Evolutionary conservation across 2,888 invertebrate genomes (phyloP).

Genomic region (Melanostoma scalare): DNA sequence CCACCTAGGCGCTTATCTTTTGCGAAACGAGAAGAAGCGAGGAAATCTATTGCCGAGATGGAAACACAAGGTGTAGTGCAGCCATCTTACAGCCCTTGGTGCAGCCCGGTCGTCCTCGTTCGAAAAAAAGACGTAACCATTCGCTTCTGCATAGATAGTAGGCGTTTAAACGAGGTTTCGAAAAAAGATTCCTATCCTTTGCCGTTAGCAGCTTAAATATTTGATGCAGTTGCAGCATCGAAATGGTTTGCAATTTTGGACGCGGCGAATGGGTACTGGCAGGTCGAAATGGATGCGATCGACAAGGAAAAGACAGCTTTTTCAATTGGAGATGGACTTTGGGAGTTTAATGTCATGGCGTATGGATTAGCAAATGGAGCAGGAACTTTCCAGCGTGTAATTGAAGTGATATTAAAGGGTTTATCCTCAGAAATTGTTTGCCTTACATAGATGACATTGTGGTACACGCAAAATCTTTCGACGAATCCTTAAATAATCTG

Average conservation of each 20-base stretch:
- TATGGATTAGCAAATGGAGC: no score
- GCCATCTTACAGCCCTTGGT: constrained; percentile 24
- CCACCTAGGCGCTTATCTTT: neutral
- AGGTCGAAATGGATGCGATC: no score
- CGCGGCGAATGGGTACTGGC: neutral
- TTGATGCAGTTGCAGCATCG: neutral
- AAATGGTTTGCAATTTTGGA: neutral
- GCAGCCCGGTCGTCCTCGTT: no score
- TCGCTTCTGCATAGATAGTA: constrained; percentile 29
- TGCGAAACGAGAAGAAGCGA: constrained; percentile 20
- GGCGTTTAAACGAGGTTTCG: constrained; percentile 34
- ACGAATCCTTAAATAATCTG: neutral
- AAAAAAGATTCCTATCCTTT: constrained; percentile 53
- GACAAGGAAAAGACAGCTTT: no score
- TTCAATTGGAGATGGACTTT: no score
- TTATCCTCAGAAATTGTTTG: no score
- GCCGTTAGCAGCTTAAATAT: neutral
- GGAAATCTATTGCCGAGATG: neutral
- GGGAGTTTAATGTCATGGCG: no score
- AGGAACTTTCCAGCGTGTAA: no score
- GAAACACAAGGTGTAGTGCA: neutral
- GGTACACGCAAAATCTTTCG: no score
- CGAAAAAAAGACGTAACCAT: constrained; percentile 10
- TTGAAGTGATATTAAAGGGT: no score
- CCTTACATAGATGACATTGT: no score